Base-by-base conservation (phyloP, 2,113 vertebrate genomes). In the Chaenocephalus aceratus region DNA sequence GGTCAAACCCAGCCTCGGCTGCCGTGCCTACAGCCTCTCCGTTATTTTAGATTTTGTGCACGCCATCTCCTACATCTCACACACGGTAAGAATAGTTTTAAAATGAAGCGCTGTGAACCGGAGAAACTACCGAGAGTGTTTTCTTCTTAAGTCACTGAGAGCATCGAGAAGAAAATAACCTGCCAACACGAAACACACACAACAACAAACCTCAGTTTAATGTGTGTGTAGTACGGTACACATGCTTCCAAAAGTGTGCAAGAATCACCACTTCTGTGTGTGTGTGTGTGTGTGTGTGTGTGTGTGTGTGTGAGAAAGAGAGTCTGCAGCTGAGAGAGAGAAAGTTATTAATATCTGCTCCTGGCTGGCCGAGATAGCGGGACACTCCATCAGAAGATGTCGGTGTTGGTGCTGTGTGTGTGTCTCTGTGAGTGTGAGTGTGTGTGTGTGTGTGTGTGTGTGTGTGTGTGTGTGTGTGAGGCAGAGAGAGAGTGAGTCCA, bases 261-360 rank as follows among this genome's bases (percentile, higher is more conserved):
- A 26, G 26, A 26, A 26, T 26, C 26, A 26, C 26, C 26, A 26
- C 26, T 26, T 26, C 26, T 26, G 26, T 18, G 53, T 11, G 1
- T 52, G 18, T 48, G 41, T 62, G 36, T 26, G 49, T 72, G 69
- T 70, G 68, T 64, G 34, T 65, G 63, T 44, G 41, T 56, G 23
- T 54, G 45, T 57, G 71, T 70, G 79, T 61, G 64, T 68, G 56
- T 34, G 26, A 26, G 26, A 26, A 26, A 26, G 26, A 26, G 26
- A 26, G 63, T 30, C 49, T 10, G 62, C 73, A 63, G 78, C 72
- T 68, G 72, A 59, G 66, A 79, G 57, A 83, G 76, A 34, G 52
- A 78, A 26, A 77, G 82, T 79, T 85, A 88, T 88, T 88, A 85
- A 88, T 88, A 88, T 79, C 60, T 72, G 75, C 77, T 84, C 65